Percentiles rank a stretch among this genome's conserved stretches.
These are phyloP conservation scores for Chrysopa pallens DNA, from an alignment of 1,140 invertebrate genomes.

Conservation along the genomic window DNA sequence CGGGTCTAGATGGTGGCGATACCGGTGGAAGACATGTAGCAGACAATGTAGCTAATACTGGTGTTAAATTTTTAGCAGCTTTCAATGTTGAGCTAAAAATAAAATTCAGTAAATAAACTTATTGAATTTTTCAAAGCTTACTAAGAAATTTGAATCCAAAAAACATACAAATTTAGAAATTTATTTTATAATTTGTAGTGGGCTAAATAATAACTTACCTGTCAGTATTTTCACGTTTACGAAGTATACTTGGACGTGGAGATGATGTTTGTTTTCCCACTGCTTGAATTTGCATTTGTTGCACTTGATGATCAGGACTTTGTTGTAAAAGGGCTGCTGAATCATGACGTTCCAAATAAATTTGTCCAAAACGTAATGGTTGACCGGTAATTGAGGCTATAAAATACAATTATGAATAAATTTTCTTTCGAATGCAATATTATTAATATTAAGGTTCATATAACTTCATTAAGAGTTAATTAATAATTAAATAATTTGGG, in stretches of 20 bases:
- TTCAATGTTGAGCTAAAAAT: constrained; percentile 35
- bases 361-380: constrained; percentile 17
- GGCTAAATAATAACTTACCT: no score
- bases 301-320: neutral
- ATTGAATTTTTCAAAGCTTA: no score
- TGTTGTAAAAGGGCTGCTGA: neutral
- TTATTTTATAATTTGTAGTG: no score
- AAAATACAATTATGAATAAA: constrained; percentile 8
- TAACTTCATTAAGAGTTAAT: neutral
- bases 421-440: neutral
- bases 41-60: constrained; percentile 30
- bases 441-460: neutral
- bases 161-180: no score
- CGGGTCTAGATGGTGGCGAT: constrained; percentile 25
- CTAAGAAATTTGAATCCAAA: no score
- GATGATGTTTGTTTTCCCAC: constrained; percentile 16
- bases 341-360: constrained; percentile 14
- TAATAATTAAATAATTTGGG: constrained; percentile 1
- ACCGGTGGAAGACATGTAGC: constrained; percentile 18
- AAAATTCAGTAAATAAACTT: no score
- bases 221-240: constrained; percentile 17
- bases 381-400: constrained; percentile 14
- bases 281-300: neutral
- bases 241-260: constrained; percentile 20
- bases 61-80: constrained; percentile 34